These are phyloP conservation scores for Maniola jurtina DNA, from an alignment of 1,140 invertebrate genomes.

Conservation along the genomic window DNA sequence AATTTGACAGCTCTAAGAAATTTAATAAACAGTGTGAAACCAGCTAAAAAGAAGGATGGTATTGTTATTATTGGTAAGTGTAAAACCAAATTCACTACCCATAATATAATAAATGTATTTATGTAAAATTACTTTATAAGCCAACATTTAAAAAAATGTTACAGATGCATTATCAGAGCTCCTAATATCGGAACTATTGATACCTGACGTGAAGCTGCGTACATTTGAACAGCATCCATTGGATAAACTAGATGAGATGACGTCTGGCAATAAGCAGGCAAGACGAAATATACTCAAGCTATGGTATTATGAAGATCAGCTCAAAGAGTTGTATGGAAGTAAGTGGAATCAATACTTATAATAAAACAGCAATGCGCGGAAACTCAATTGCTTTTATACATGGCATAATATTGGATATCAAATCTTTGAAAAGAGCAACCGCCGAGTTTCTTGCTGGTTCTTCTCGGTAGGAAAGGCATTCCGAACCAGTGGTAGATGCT, in stretches of 20 bases:
- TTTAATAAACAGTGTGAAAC: slow-evolving; percentile 88
- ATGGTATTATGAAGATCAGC: slow-evolving; percentile 91
- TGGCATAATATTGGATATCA: too few species aligned
- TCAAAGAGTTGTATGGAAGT: slow-evolving; percentile 88
- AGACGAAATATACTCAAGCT: slow-evolving; percentile 79
- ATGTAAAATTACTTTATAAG: too few species aligned
- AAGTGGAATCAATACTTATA: too few species aligned
- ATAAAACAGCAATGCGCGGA: too few species aligned
- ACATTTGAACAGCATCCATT: slow-evolving; percentile 86
- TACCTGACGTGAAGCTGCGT: slow-evolving; percentile 84
- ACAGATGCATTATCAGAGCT: slow-evolving; percentile 87
- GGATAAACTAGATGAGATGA: slow-evolving; percentile 73
- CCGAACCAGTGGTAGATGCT: too few species aligned
- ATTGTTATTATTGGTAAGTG: slow-evolving; percentile 76
- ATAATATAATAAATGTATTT: neutral
- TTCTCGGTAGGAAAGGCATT: too few species aligned
- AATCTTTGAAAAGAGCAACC: too few species aligned
- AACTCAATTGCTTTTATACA: too few species aligned
- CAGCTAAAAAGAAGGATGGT: slow-evolving; percentile 89
- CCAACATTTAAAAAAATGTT: slow-evolving; percentile 21
- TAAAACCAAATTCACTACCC: slow-evolving; percentile 1
- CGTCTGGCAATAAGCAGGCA: slow-evolving; percentile 76
- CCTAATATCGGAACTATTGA: slow-evolving; percentile 87
- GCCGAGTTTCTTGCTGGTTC: too few species aligned
- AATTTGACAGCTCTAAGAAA: slow-evolving; percentile 85